Conservation (phyloP, 2,113 vertebrate species). For the Tichodroma muraria region DNA sequence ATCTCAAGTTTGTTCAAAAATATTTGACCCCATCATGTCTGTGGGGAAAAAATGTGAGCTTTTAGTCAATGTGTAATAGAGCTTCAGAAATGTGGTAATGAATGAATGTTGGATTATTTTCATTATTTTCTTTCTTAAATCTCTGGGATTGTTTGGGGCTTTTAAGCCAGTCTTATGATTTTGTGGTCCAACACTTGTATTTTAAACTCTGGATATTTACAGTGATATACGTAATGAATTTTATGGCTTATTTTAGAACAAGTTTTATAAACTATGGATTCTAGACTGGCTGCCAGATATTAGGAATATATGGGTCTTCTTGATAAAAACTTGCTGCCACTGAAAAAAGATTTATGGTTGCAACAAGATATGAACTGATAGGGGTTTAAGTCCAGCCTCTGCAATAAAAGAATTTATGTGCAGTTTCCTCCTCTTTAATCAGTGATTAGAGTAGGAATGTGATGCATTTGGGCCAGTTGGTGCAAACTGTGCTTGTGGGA, state of each 20-base stretch:
- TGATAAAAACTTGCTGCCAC: background rate
- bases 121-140: background rate
- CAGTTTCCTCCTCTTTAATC: slow-evolving; percentile 35
- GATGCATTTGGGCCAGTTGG: slow-evolving; percentile 10
- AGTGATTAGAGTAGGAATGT: slow-evolving; percentile 34
- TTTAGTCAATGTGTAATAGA: background rate
- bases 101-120: background rate
- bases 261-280: background rate
- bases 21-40: background rate
- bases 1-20: background rate
- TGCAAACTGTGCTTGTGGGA: slow-evolving; percentile 15
- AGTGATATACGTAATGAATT: background rate
- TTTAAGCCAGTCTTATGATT: background rate
- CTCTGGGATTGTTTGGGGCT: background rate
- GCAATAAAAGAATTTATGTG: slow-evolving; percentile 33
- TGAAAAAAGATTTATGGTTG: background rate
- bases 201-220: background rate
- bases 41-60: background rate
- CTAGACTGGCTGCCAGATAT: slow-evolving; percentile 3
- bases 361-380: background rate
- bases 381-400: background rate
- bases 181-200: background rate
- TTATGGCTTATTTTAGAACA: background rate
- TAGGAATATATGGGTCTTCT: slow-evolving; percentile 17
- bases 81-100: background rate